Base-by-base conservation (phyloP, 2,888 invertebrate genomes). In the Branchipolynoe longqiensis region DNA sequence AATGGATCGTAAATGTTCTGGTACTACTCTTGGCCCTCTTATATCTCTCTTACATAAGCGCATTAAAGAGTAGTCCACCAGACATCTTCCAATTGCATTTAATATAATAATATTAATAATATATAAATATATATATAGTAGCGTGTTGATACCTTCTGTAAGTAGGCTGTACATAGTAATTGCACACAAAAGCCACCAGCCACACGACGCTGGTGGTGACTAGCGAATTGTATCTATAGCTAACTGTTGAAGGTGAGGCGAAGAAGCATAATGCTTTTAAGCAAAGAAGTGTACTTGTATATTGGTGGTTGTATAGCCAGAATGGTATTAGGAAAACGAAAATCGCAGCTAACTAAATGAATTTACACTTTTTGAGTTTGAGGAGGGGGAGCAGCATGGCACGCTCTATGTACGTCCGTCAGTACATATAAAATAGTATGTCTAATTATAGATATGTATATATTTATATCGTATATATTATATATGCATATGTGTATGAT, bases 31-130 rank as follows among this genome's bases (percentile, higher is more conserved):
- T n/a, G n/a, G n/a, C n/a, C n/a, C n/a, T n/a, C n/a, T n/a, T n/a
- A n/a, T n/a, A n/a, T n/a, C n/a, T n/a, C n/a, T n/a, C n/a, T n/a
- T n/a, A 28, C 31, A 58, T n/a, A 58, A 62, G 14, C 25, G 28
- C 31, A 62, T 25, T 62, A 14, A 62, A 28, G 28, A 62, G 31
- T 25, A 58, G 58, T 62, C n/a, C 62, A 62, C 62, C n/a, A 62
- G n/a, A 25, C n/a, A 69, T 69, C 69, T 69, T 69, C 69, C 69
- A 69, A 36, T 69, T 69, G 69, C 69, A 69, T 69, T 69, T 69
- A 69, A 69, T 69, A 62, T 62, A 62, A 62, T 62, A 62, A 62
- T 28, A n/a, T n/a, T n/a, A 48, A 48, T 48, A 48, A 48, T 48
- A 58, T 58, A 33, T 69, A 69, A 18, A 38, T 69, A 69, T 33